Conservation (phyloP, 2,797 vertebrate species). For the Ficedula albicollis region DNA sequence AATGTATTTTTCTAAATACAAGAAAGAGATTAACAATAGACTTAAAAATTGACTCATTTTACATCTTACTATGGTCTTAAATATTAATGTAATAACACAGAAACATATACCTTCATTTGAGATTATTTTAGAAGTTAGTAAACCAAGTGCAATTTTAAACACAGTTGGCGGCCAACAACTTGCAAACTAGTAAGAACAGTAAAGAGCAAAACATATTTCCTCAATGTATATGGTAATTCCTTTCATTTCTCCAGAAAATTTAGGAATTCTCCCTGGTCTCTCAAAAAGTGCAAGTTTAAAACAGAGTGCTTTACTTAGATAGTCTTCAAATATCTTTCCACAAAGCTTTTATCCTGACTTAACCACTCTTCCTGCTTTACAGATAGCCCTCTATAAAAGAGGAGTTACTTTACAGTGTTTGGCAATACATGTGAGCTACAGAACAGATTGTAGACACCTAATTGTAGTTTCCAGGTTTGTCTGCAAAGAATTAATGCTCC, state of each 20-base stretch:
- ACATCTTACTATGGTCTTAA: background rate
- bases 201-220: background rate
- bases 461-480: background rate
- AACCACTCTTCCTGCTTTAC: background rate
- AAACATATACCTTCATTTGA: background rate
- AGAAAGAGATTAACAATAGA: background rate
- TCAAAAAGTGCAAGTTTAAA: background rate
- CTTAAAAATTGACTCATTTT: background rate
- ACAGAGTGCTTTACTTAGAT: background rate
- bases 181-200: background rate
- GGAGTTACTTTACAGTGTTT: background rate
- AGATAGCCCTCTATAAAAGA: background rate
- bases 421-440: background rate
- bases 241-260: background rate
- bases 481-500: background rate
- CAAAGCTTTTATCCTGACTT: background rate
- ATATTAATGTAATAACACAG: background rate
- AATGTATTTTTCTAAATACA: background rate
- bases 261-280: background rate
- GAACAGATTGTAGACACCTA: background rate
- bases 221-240: background rate
- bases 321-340: background rate
- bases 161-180: background rate
- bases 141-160: background rate
- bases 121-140: background rate